Evolutionary conservation across 2,113 vertebrate species (phyloP), one percentile per base, ranked within the genome.

Genomic region (Pangasianodon hypophthalmus): DNA sequence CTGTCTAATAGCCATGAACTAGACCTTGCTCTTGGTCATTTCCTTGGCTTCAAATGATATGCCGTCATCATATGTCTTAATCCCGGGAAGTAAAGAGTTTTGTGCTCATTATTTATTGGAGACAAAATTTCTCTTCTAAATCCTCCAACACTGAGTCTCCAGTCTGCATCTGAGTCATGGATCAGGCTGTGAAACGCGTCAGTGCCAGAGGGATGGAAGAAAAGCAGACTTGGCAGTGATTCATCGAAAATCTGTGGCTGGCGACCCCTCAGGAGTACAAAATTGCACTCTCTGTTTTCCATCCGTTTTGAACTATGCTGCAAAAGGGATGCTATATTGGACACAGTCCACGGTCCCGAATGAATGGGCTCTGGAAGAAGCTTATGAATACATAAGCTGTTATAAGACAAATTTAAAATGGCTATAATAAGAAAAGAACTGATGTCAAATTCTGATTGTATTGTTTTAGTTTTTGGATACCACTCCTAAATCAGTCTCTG

Each of bases 201-300:
- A 69, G 54, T 85, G 58, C 56, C 60, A 46, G 86, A 58, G 60
- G 24, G 60, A 54, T 52, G 48, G 80, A 62, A 69, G 56, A 88
- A 80, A 82, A 46, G 44, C 37, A 19, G 48, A 44, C 50, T 60
- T 75, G 86, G 58, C 81, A 58, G 71, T 84, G 41, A 50, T 86
- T 90, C 67, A 81, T 88, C n/a, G n/a, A 14, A 88, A 83, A 88
- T 88, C 75, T 67, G 26, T 44, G 16, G n/a, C 69, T 29, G 18
- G 69, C 84, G 84, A 90, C 54, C 83, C 80, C 86, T 82, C 86
- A 84, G 91, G 89, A 83, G 75, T 79, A 79, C 80, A 83, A 52
- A 84, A 82, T 54, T 64, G 29, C 24, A 52, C 48, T 37, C 62
- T 62, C 54, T 64, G 79, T 67, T 83, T 81, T 85, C 88, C 77